Conservation (phyloP, 2,888 invertebrate genomes). For the Zygothrica quintamaculata region DNA sequence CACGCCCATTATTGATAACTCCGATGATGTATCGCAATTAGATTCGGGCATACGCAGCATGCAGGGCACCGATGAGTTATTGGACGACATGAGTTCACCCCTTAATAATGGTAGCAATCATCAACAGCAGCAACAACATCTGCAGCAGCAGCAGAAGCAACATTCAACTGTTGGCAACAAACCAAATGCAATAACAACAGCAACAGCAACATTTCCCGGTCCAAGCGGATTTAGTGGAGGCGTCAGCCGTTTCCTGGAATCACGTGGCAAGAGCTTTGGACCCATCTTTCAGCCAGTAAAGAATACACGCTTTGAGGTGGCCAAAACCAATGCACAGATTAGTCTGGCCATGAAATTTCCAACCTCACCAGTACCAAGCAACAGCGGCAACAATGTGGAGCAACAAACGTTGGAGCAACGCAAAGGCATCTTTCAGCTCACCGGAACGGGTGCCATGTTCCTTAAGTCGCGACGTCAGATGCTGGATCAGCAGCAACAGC, state of each 20-base stretch:
- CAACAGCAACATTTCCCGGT: conserved; percentile 48
- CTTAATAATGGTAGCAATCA: conserved; percentile 54
- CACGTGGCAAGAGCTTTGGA: conserved; percentile 77
- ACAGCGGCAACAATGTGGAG: conserved; percentile 1
- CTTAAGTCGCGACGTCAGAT: conserved; percentile 86
- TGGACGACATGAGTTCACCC: conserved; percentile 76
- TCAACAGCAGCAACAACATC: conserved; percentile 9
- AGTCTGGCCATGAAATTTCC: conserved; percentile 77
- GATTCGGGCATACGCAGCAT: conserved; percentile 84
- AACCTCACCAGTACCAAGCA: not conserved
- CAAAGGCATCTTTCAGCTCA: conserved; percentile 82
- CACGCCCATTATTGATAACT: conserved; percentile 79
- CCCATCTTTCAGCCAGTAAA: conserved; percentile 78
- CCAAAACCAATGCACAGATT: conserved; percentile 80
- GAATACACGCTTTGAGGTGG: conserved; percentile 82
- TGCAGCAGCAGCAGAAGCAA: not conserved
- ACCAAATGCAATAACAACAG: conserved; percentile 23
- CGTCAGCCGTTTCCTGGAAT: conserved; percentile 81
- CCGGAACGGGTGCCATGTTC: conserved; percentile 87
- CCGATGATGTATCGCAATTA: conserved; percentile 83
- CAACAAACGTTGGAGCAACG: conserved; percentile 70
- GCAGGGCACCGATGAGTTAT: conserved; percentile 82
- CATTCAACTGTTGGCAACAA: conserved; percentile 1
- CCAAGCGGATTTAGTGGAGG: conserved; percentile 80
- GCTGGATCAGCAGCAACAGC: conserved; percentile 43